Base-by-base conservation (phyloP, 2,113 vertebrate species). In the Trematomus loennbergii region DNA sequence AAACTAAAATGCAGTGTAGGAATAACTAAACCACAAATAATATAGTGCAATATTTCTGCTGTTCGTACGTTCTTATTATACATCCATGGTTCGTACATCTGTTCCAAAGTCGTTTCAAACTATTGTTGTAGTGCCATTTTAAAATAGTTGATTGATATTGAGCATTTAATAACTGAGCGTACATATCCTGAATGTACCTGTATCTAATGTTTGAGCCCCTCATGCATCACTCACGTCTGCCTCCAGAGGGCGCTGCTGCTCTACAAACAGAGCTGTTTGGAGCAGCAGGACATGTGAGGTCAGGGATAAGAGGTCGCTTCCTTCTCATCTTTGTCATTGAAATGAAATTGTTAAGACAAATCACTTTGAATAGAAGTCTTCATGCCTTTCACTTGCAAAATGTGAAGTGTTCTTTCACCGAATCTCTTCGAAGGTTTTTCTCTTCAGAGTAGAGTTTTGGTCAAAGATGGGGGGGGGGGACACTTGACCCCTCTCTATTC, bases 161-260 rank as follows among this genome's bases (percentile, higher is more conserved):
- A 29, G 29, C 29, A 29, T 29, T 29, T 29, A 4, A 29, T 29
- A 29, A 29, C 29, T 29, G 29, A 29, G 29, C 29, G 3, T 29
- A 29, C 29, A 29, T 29, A 4, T 29, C 29, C 29, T 29, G 29
- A 29, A 29, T 29, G 29, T 29, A 4, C 29, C 3, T 29, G 3
- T 29, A 29, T 4, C 29, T 29, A 4, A 29, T 16, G 20, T 5
- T 29, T 5, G 16, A 53, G 46, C 29, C 13, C 5, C 16, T 62
- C 17, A 5, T 70, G 71, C 43, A 46, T 15, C 3, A 17, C 50
- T 13, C 0, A 0, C 1, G 43, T 55, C 1, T 0, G 8, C 70
- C 86, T 9, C 50, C 72, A 85, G 90, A 81, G 74, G 73, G 60
- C 9, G 58, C 57, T 60, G n/a, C 20, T 82, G 79, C 12, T 22